Percentiles rank a stretch among this genome's conserved stretches.
phyloP scores from a whole-genome alignment of 2,113 vertebrate species.

The Nothobranchius furzeri region DNA sequence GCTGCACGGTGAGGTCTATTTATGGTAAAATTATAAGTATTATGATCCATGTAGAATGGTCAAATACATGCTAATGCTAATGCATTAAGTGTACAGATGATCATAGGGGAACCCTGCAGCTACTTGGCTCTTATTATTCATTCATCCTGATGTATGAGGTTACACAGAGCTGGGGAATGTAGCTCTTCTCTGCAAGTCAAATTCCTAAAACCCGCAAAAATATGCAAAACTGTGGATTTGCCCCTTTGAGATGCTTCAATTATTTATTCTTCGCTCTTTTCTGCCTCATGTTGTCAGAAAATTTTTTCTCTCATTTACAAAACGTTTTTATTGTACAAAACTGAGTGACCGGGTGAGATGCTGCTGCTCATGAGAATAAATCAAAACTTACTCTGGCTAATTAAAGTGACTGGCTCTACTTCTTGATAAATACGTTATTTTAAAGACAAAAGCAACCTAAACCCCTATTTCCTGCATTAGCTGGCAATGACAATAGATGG shows the following conservation, averaged over 20 bases:
- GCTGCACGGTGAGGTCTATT: background rate
- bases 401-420: no score
- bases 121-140: conserved; percentile 47
- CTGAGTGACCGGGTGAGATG: no score
- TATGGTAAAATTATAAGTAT: background rate
- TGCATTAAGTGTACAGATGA: conserved; percentile 55
- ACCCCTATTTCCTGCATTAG: no score
- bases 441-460: no score
- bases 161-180: conserved; percentile 54
- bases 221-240: conserved; percentile 39
- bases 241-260: no score
- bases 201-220: conserved; percentile 56
- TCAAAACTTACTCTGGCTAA: no score
- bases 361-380: no score
- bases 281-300: conserved; percentile 26
- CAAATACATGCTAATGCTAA: conserved; percentile 42
- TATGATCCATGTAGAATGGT: conserved; percentile 7
- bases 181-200: conserved; percentile 66
- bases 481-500: no score
- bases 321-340: conserved; percentile 8
- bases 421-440: no score
- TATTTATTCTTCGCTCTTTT: no score
- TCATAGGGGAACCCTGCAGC: conserved; percentile 46
- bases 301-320: conserved; percentile 54
- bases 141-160: conserved; percentile 58